Conservation (phyloP, 2,888 invertebrate genomes). For the Abscondita cerata region DNA sequence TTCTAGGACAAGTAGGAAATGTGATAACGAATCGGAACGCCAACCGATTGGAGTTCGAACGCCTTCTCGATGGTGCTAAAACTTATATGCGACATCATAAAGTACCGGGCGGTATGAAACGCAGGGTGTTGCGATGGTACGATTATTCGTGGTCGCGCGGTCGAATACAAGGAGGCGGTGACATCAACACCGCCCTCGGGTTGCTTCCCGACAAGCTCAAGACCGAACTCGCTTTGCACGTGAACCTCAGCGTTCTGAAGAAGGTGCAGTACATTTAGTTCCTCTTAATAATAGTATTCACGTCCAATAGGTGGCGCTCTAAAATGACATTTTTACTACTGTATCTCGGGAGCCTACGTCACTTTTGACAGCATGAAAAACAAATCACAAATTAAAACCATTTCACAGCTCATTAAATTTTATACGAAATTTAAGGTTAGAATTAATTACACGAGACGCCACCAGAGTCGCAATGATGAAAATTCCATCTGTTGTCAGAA, state of each 20-base stretch:
- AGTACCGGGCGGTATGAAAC: constrained; percentile 93
- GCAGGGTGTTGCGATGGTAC: constrained; percentile 95
- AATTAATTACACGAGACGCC: too few species aligned
- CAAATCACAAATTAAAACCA: too few species aligned
- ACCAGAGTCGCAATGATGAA: too few species aligned
- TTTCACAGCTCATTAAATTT: too few species aligned
- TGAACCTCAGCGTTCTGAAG: constrained; percentile 92
- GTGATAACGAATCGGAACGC: constrained; percentile 97
- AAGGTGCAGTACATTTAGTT: too few species aligned
- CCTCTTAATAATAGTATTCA: too few species aligned
- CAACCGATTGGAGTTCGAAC: constrained; percentile 92
- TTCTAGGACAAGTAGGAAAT: constrained; percentile 91
- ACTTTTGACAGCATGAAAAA: too few species aligned
- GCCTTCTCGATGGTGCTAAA: constrained; percentile 94
- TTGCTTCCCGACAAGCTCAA: constrained; percentile 94
- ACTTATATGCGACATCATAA: constrained; percentile 98
- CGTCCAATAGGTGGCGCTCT: too few species aligned
- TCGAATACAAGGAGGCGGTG: constrained; percentile 93
- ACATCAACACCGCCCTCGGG: constrained; percentile 93
- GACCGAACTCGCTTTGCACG: constrained; percentile 94
- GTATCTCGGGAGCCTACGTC: too few species aligned
- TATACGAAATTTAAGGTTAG: too few species aligned
- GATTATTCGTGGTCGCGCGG: constrained; percentile 98
- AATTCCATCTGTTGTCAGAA: too few species aligned
- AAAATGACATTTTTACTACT: too few species aligned